These are phyloP conservation scores for Perca fluviatilis DNA, from an alignment of 2,113 vertebrate species.

Conservation along the genomic window DNA sequence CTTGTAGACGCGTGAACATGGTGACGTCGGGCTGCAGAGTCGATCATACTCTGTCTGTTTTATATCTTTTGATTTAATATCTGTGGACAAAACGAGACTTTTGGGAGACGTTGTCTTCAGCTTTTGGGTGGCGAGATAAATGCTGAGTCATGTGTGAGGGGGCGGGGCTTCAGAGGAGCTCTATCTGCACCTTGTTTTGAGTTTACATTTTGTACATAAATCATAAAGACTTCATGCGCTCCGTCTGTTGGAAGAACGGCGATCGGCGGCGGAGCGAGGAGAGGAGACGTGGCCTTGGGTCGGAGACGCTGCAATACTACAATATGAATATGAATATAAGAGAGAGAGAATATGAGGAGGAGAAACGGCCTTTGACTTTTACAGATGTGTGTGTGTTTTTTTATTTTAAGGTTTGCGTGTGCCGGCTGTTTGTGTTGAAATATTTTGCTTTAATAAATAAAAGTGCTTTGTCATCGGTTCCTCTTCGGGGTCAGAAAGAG, in stretches of 20 bases:
- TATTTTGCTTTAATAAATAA: conserved; percentile 87
- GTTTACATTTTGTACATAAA: conserved; percentile 93
- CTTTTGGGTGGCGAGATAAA: too few species aligned
- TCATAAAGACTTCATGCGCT: conserved; percentile 28
- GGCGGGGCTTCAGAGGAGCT: conserved; percentile 25
- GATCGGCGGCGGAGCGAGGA: conserved; percentile 28
- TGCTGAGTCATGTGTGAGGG: not conserved
- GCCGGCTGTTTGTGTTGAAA: conserved; percentile 54
- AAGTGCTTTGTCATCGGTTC: conserved; percentile 82
- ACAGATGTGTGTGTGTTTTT: conserved; percentile 1
- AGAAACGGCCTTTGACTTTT: conserved; percentile 34
- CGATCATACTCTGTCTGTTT: too few species aligned
- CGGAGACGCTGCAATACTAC: conserved; percentile 82
- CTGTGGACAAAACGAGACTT: too few species aligned
- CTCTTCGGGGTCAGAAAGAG: not conserved
- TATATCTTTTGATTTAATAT: too few species aligned
- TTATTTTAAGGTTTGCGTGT: conserved; percentile 62
- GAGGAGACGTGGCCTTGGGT: conserved; percentile 60
- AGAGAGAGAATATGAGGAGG: conserved; percentile 39
- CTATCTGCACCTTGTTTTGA: conserved; percentile 76
- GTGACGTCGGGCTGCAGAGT: too few species aligned
- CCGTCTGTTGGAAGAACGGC: too few species aligned
- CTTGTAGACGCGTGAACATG: too few species aligned
- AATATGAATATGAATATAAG: not conserved
- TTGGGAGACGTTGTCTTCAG: too few species aligned